Percentiles rank a stretch among this genome's conserved stretches.
These are phyloP conservation scores for Drosophila dives DNA, from an alignment of 2,888 invertebrate genomes.

Conservation along the genomic window DNA sequence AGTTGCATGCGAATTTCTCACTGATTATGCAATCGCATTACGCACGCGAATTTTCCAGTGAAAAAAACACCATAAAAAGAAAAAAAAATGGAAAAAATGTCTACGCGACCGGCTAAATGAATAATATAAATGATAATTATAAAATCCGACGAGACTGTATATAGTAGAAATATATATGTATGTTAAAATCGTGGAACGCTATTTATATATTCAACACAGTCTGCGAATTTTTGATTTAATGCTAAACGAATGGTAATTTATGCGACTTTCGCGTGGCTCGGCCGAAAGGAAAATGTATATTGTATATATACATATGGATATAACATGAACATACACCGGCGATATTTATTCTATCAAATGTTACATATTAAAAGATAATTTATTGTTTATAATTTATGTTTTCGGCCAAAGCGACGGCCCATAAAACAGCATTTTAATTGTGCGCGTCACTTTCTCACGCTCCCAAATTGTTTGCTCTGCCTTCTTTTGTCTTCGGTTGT, in stretches of 20 bases:
- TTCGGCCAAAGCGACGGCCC: constrained; percentile 57
- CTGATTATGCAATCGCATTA: constrained; percentile 51
- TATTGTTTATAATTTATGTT: constrained; percentile 77
- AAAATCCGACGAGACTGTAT: constrained; percentile 9
- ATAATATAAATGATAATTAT: constrained; percentile 40
- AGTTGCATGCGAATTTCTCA: constrained; percentile 36
- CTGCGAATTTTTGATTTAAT: constrained; percentile 68
- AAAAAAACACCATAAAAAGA: constrained; percentile 1
- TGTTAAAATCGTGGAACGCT: constrained; percentile 27
- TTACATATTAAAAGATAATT: constrained; percentile 73
- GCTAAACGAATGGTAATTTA: constrained; percentile 71
- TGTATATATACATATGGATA: background rate
- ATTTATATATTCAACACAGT: constrained; percentile 47
- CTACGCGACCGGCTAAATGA: constrained; percentile 18
- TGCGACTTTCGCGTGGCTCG: constrained; percentile 73
- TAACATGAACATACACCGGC: constrained; percentile 7
- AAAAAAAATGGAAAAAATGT: background rate
- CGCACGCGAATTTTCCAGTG: constrained; percentile 57
- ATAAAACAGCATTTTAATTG: constrained; percentile 73
- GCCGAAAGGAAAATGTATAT: constrained; percentile 39
- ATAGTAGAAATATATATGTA: constrained; percentile 6
- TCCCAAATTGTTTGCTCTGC: constrained; percentile 63
- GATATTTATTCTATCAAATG: constrained; percentile 54
- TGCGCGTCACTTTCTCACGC: constrained; percentile 77
- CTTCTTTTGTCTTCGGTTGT: constrained; percentile 20